These are phyloP conservation scores for Poeciliopsis turrubarensis DNA, from an alignment of 2,113 vertebrate species.

Conservation along the genomic window DNA sequence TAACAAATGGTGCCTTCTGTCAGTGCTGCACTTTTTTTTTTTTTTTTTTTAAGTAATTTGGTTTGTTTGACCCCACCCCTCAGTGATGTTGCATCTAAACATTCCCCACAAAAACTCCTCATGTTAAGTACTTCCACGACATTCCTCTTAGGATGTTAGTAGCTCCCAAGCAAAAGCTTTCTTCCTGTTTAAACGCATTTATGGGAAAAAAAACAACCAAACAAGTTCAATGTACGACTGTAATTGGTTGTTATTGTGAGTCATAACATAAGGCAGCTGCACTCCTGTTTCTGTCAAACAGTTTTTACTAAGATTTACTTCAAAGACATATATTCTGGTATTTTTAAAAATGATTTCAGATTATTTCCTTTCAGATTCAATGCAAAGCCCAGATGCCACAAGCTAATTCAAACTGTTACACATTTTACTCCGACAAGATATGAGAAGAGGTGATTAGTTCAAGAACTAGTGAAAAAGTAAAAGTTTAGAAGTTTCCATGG, in stretches of 20 bases:
- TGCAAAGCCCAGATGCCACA: background rate
- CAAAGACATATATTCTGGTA: background rate
- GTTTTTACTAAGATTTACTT: too few relatives aligned
- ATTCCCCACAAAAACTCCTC: background rate
- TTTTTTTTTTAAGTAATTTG: too few relatives aligned
- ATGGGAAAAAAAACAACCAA: background rate
- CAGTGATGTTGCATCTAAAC: background rate
- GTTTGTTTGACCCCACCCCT: background rate
- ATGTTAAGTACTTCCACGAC: slow-evolving; percentile 1
- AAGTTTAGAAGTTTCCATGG: too few relatives aligned
- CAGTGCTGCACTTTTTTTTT: too few relatives aligned
- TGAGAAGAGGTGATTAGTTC: background rate
- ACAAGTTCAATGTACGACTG: too few relatives aligned
- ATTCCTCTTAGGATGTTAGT: background rate
- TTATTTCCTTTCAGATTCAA: background rate
- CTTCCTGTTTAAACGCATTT: too few relatives aligned
- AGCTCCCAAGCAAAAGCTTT: background rate
- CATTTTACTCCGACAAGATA: background rate
- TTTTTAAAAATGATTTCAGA: background rate
- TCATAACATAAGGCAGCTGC: too few relatives aligned
- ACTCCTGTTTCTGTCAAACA: too few relatives aligned
- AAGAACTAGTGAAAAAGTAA: too few relatives aligned
- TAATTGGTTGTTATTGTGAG: too few relatives aligned
- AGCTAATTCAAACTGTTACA: too few relatives aligned
- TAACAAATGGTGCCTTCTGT: too few relatives aligned